Base-by-base conservation (phyloP, 1,140 invertebrate species). In the Subanguina moxae region DNA sequence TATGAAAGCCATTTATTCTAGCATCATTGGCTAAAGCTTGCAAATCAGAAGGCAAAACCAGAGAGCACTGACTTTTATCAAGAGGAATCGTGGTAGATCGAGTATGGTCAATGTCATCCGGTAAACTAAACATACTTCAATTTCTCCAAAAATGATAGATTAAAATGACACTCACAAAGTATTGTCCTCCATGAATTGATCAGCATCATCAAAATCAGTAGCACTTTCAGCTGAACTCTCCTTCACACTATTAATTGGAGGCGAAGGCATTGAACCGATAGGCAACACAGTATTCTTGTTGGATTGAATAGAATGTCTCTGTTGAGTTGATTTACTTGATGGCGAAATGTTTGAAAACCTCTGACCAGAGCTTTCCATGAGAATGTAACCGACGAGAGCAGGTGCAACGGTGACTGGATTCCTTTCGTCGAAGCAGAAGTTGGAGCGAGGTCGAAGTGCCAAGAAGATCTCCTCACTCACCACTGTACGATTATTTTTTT, bases 381-480 rank as follows among this genome's bases (percentile, higher is more conserved):
- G 57, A 25, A 64, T 62, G 65, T 78, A 78, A 5, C 73, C 78
- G 67, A 74, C 72, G 17, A 80, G 72, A 15, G 67, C 65, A 30
- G 64, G 69, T 19, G 62, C 67, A 19, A 78, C 65, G 25, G 71
- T 68, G 32, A 82, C n/a, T 67, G 65, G 72, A 28, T 76, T 72
- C 17, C 70, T 62, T 17, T 72, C 75, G 63, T 78, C 72, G 57
- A 81, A 81, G 32, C 65, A 64, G 28, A 81, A 80, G 17, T 75
- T 65, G 17, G 65, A n/a, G 25, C 81, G 70, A 28, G 79, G 79
- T 11, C 79, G 48, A 43, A 81, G 68, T 13, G 81, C 78, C 21
- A 82, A 67, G 38, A 76, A 81, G 13, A 81, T 70, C 52, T 81
- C 79, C 64, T 81, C 79, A n/a, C 78, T 79, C 0, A 81, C 73